phyloP scores from a whole-genome alignment of 2,113 vertebrate species.

The Rhinogobius similis region DNA sequence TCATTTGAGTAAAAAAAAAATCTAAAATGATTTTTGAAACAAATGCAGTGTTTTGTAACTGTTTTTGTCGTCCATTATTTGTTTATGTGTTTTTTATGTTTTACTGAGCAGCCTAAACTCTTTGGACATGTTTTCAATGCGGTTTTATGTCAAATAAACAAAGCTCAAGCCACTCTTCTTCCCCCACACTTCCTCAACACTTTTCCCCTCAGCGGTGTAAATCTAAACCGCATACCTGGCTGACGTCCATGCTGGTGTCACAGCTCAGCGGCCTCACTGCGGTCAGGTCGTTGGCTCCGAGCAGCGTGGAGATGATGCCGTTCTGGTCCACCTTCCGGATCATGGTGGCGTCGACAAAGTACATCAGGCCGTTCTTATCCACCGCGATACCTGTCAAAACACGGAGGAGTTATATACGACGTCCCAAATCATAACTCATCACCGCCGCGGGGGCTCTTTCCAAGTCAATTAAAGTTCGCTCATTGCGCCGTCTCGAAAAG shows the following conservation, averaged over 20 bases:
- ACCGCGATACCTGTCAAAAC: constrained; percentile 89
- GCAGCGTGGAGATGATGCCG: constrained; percentile 96
- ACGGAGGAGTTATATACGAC: constrained; percentile 29
- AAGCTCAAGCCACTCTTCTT: too few relatives aligned
- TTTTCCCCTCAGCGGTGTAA: too few relatives aligned
- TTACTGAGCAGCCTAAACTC: too few relatives aligned
- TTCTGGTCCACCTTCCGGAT: constrained; percentile 99
- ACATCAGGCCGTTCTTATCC: constrained; percentile 97
- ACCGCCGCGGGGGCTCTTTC: constrained; percentile 35
- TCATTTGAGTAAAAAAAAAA: neutral
- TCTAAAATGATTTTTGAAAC: too few relatives aligned
- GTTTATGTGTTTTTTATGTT: too few relatives aligned
- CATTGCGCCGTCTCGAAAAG: constrained; percentile 35
- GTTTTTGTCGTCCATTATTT: too few relatives aligned
- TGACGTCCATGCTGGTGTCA: constrained; percentile 95
- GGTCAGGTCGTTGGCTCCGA: constrained; percentile 96
- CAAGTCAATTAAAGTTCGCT: constrained; percentile 62
- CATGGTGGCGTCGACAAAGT: constrained; percentile 98
- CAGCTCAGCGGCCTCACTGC: constrained; percentile 87
- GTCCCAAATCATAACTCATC: constrained; percentile 49
- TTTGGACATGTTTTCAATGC: too few relatives aligned
- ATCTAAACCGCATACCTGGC: constrained; percentile 92
- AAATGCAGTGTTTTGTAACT: too few relatives aligned
- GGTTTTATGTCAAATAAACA: too few relatives aligned
- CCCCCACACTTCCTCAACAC: too few relatives aligned